A percentile compares a stretch with the other conserved stretches of the same genome.
phyloP scores from a whole-genome alignment of 1,140 invertebrate genomes.

The Drosophila gunungcola region DNA sequence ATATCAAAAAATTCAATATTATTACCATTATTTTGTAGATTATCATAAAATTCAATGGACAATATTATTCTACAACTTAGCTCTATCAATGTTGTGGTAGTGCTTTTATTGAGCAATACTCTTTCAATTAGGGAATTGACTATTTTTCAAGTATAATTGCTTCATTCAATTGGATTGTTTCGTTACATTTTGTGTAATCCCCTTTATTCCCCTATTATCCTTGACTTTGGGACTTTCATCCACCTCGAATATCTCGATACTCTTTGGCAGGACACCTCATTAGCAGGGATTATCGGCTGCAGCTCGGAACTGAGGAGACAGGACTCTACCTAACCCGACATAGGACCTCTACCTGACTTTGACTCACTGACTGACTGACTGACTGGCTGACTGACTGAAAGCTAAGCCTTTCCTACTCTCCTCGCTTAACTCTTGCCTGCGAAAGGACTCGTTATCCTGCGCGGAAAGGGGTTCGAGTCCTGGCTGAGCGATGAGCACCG shows the following conservation, averaged over 20 bases:
- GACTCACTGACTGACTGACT: slow-evolving; percentile 29
- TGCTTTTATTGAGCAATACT: neutral
- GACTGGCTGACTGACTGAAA: slow-evolving; percentile 47
- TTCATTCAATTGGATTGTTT: slow-evolving; percentile 32
- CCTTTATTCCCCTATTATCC: slow-evolving; percentile 56
- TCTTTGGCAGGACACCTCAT: slow-evolving; percentile 62
- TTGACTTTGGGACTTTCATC: slow-evolving; percentile 70
- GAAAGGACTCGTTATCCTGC: slow-evolving; percentile 17
- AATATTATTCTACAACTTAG: no score
- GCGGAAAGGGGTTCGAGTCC: slow-evolving; percentile 71
- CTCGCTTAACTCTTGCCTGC: slow-evolving; percentile 69
- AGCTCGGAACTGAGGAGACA: slow-evolving; percentile 7
- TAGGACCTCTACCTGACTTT: slow-evolving; percentile 55
- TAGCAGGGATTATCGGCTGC: slow-evolving; percentile 72
- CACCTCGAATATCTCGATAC: slow-evolving; percentile 11
- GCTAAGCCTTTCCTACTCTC: slow-evolving; percentile 70
- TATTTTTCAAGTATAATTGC: neutral
- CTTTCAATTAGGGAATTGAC: neutral
- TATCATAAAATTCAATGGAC: no score
- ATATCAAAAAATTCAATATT: no score
- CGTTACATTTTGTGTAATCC: slow-evolving; percentile 6
- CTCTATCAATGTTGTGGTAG: no score
- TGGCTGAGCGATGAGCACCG: slow-evolving; percentile 32
- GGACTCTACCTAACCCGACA: slow-evolving; percentile 3
- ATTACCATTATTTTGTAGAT: no score